Base-by-base conservation (phyloP, 1,140 invertebrate species). In the Holotrichia oblita region DNA sequence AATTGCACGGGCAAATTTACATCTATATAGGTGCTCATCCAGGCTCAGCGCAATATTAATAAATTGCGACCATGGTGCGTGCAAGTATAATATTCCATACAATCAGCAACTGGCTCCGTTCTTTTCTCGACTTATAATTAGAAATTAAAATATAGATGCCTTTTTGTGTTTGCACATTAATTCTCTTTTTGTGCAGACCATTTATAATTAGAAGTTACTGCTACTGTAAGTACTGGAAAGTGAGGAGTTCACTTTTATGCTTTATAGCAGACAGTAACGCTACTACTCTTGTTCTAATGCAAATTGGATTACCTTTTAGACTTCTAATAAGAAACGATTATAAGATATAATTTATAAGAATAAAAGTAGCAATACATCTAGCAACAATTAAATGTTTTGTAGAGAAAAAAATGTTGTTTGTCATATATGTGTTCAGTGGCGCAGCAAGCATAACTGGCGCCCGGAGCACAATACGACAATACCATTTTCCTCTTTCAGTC, bases 1-100 rank as follows among this genome's bases (percentile, higher is more conserved):
- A 69, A 69, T 69, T 69, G 61, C 61, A 69, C 22, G 7, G 24
- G 61, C 17, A 69, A 69, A 69, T 69, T 69, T 69, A 69, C 61
- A 69, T 69, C 61, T 69, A 69, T 69, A 34, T 69, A 34, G 61
- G 10, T 27, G 61, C 22, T 69, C 61, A 24, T 34, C 61, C 22
- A 34, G 17, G 22, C 61, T 69, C 61, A 69, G 27, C 20, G 61
- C 8, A 69, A 69, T 34, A 34, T 69, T 34, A 69, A 69, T 69
- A 69, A 69, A 69, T 69, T 34, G 61, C 27, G 61, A 14, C 22
- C 61, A 69, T 22, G 3, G 61, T 69, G 61, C 27, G 61, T 69
- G 61, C 27, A 34, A 9, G 8, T 69, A 34, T 69, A 69, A 55
- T 55, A 55, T 55, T 55, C 48, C 17, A 55, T 55, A n/a, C 48